Evolutionary conservation across 64 coral and sea anemone species (phyloP).

Genomic region (Actinia tenebrosa): DNA sequence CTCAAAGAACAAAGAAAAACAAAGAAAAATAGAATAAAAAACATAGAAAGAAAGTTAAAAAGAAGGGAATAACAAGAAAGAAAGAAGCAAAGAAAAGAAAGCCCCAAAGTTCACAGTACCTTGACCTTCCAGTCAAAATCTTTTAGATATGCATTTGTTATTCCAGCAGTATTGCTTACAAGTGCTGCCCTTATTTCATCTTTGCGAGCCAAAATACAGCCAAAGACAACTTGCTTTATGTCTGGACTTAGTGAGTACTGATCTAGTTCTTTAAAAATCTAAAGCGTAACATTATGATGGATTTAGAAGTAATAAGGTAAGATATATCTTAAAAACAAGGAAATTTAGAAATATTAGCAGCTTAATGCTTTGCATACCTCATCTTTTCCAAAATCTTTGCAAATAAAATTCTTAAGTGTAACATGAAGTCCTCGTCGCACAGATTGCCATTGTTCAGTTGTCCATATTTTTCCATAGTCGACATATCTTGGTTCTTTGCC

Average conservation of each 20-base stretch:
- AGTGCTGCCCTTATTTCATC: slow-evolving; percentile 74
- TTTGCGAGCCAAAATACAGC: slow-evolving; percentile 62
- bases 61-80: background rate
- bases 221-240: slow-evolving; percentile 60
- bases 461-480: slow-evolving; percentile 81
- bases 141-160: slow-evolving; percentile 80
- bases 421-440: slow-evolving; percentile 36
- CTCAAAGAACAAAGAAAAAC: background rate
- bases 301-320: background rate
- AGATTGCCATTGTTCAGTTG: slow-evolving; percentile 76
- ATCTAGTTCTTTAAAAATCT: slow-evolving; percentile 70
- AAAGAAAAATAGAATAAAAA: background rate
- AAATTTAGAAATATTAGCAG: background rate
- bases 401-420: slow-evolving; percentile 51
- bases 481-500: slow-evolving; percentile 70
- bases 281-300: background rate
- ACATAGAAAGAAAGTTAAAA: background rate
- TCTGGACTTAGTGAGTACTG: slow-evolving; percentile 52
- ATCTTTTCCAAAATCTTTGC: slow-evolving; percentile 61
- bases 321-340: background rate
- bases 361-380: slow-evolving; percentile 35
- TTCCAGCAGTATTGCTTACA: slow-evolving; percentile 63
- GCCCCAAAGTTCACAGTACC: slow-evolving; percentile 24
- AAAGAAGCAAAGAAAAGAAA: background rate
- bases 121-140: slow-evolving; percentile 99